Base-by-base conservation (phyloP, 2,797 vertebrate genomes). In the Lepilemur ruficaudatus region DNA sequence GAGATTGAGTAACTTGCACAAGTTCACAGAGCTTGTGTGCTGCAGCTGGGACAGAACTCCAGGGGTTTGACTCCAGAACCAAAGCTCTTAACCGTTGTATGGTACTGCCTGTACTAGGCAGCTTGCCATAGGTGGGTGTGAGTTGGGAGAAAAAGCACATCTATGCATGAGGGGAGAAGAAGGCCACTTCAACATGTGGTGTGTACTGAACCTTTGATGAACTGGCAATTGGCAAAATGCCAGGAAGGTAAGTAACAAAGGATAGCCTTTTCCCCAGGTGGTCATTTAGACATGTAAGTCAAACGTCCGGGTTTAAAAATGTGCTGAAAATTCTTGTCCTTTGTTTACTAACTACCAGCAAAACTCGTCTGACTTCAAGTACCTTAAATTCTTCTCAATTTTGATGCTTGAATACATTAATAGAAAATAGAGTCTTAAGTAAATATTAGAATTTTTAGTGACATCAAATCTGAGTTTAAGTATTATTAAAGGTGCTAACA, bases 321-420 rank as follows among this genome's bases (percentile, higher is more conserved):
- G 35, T 50, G 69, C 82, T 93, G 50, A 90, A 91, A 94, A 83
- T 83, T 17, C 32, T 78, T 89, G 55, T 23, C 83, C 32, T 97
- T 95, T 95, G 95, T 96, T 96, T 90, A 73, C 67, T 76, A 95
- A 98, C 95, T 95, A 95, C 72, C 72, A 93, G 92, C 69, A 93
- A 93, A 97, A 94, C 87, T 95, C 86, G 92, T 94, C 93, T 93
- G 89, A 95, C 91, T 97, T 95, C 57, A 79, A 86, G 81, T n/a
- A 80, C 52, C 67, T 90, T 89, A 81, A 78, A 82, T 55, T 67
- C 35, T 41, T 95, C 61, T 92, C 72, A 4, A 52, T 59, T 63
- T 57, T 63, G 52, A 57, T 63, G 70, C 67, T 92, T 95, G 84
- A 57, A 48, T 57, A 82, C 43, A 52, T 59, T 69, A 70, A 93